A percentile compares a stretch with the other conserved stretches of the same genome.
Conservation (phyloP, 1,140 invertebrate genomes). For the Papilio polyxenes region DNA sequence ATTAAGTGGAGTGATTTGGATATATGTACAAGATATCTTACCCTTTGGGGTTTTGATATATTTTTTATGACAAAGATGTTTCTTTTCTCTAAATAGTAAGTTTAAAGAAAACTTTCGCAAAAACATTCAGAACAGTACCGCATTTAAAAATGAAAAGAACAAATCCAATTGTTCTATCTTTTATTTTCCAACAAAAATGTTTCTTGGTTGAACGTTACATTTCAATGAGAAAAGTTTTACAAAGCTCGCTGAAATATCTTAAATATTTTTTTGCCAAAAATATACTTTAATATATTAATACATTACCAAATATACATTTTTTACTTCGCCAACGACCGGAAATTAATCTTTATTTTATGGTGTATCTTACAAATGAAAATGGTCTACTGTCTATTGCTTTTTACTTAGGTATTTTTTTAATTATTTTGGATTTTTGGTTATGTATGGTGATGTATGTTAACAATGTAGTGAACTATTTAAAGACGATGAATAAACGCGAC, state of each 20-base stretch:
- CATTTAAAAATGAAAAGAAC: neutral
- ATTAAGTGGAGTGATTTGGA: neutral
- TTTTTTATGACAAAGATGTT: too few species aligned
- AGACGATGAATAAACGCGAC: slow-evolving; percentile 12
- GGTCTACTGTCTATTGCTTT: neutral
- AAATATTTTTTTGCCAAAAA: slow-evolving; percentile 43
- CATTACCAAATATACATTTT: neutral
- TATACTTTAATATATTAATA: slow-evolving; percentile 25
- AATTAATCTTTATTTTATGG: neutral
- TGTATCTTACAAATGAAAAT: neutral
- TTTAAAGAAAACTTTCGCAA: neutral
- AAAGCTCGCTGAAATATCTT: slow-evolving; percentile 45
- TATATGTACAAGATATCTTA: neutral
- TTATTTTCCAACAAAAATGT: slow-evolving; percentile 28
- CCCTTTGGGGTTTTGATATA: too few species aligned
- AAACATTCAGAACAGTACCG: neutral
- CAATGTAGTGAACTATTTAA: slow-evolving; percentile 30
- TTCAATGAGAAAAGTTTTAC: slow-evolving; percentile 55
- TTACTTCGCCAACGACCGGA: slow-evolving; percentile 12
- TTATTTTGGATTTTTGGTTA: too few species aligned
- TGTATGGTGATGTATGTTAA: too few species aligned
- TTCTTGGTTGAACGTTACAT: slow-evolving; percentile 38
- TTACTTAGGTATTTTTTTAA: neutral
- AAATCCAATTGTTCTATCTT: slow-evolving; percentile 26
- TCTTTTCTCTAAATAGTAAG: neutral